Evolutionary conservation across 1,140 invertebrate species (phyloP), one percentile per base, ranked within the genome.

Genomic region (Leptinotarsa lineolata): DNA sequence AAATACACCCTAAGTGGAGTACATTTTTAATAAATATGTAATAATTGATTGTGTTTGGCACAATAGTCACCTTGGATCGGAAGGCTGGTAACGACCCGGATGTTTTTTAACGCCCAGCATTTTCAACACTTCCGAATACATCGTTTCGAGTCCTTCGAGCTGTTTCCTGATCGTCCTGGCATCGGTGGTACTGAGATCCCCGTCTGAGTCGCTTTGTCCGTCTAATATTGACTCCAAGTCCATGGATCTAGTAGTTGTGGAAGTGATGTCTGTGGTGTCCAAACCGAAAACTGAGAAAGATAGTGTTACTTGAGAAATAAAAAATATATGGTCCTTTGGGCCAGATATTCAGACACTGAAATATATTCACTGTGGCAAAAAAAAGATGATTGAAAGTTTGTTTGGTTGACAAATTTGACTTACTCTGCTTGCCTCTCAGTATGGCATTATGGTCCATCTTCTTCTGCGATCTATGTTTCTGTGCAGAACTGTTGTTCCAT

Each of bases 191-290:
- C 91, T 93, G 15, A 92, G 85, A 81, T 93, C 92, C 11, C 91
- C 92, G 82, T 94, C 92, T 70, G 90, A 91, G 81, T 89, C 88
- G 4, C 87, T 88, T 73, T 88, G 85, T 24, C 89, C 90, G 74
- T 94, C 93, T 59, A 93, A 84, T 85, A 94, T 91, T 1, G 93
- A 94, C 72, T 94, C 93, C n/a, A 94, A 86, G 84, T 95, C 93
- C 16, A 94, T 85, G 54, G 88, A 86, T 80, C 92, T 86, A 0
- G 88, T 93, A 5, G 92, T 93, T 2, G 91, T 93, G 11, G 92
- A 93, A 0, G 92, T 93, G 80, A 93, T 85, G 81, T 94, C 93
- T 0, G 90, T 91, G 8, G 88, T 89, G 82, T 93, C 92, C n/a
- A 91, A 84, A 2, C 91, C 90, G 78, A 91, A 91, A 79, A 91